A percentile compares a stretch with the other conserved stretches of the same genome.
Conservation (phyloP, 2,888 invertebrate genomes). For the Xestoiulus laeticollis region DNA sequence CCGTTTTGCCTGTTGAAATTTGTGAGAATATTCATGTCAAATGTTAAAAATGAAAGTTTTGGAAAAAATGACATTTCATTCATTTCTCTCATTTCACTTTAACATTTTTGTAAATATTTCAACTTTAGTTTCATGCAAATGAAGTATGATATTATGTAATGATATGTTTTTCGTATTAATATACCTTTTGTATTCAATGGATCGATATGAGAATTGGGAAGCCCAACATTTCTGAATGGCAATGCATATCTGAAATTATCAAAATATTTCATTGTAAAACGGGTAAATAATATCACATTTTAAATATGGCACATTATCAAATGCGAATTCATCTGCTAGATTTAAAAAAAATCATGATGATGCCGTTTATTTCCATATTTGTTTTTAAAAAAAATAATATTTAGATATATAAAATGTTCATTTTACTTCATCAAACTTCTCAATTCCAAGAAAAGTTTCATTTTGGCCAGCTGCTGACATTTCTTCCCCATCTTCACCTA, state of each 20-base stretch:
- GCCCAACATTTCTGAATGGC: slow-evolving; percentile 81
- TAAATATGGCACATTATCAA: too few relatives aligned
- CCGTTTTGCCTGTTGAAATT: slow-evolving; percentile 74
- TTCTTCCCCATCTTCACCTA: slow-evolving; percentile 80
- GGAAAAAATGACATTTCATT: not conserved
- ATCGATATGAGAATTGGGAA: slow-evolving; percentile 79
- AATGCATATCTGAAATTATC: slow-evolving; percentile 59
- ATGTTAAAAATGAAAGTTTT: not conserved
- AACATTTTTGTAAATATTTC: too few relatives aligned
- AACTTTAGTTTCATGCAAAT: not conserved
- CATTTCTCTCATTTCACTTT: too few relatives aligned
- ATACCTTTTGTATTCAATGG: slow-evolving; percentile 81
- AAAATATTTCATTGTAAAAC: not conserved
- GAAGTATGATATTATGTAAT: too few relatives aligned
- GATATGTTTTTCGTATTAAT: not conserved
- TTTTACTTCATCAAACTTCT: slow-evolving; percentile 62
- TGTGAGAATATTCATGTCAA: not conserved
- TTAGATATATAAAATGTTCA: not conserved
- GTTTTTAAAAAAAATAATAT: too few relatives aligned
- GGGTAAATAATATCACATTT: too few relatives aligned
- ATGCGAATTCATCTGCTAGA: too few relatives aligned
- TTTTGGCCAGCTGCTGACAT: slow-evolving; percentile 87
- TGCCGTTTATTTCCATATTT: too few relatives aligned
- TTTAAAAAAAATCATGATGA: too few relatives aligned
- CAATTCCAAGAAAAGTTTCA: slow-evolving; percentile 77